A percentile compares a stretch with the other conserved stretches of the same genome.
These are phyloP conservation scores for Nipponia nippon DNA, from an alignment of 2,113 vertebrate genomes.

Conservation along the genomic window DNA sequence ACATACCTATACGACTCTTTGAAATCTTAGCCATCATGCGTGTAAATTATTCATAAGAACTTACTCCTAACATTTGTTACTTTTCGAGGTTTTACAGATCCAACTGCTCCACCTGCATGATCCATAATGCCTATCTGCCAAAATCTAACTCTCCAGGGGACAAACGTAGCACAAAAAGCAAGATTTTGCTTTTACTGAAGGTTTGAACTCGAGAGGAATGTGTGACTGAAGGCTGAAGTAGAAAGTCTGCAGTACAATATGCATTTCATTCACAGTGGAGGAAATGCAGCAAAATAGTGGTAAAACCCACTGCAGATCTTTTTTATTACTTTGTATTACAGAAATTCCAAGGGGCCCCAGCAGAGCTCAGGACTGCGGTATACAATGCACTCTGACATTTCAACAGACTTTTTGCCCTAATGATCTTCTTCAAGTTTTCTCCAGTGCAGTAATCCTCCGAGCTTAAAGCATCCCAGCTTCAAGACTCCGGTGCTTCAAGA, in stretches of 20 bases:
- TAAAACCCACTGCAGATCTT: neutral
- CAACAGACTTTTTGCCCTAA: conserved; percentile 15
- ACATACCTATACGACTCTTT: neutral
- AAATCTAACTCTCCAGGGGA: neutral
- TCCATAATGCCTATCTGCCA: neutral
- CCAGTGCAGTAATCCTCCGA: neutral
- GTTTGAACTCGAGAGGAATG: neutral
- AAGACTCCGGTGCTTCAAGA: neutral
- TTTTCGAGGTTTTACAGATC: neutral
- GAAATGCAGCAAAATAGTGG: neutral
- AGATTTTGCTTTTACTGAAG: neutral
- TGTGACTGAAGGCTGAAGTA: neutral
- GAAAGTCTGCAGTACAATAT: neutral
- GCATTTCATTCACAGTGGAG: neutral
- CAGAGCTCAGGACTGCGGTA: conserved; percentile 1
- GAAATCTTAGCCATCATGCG: neutral
- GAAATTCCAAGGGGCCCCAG: conserved; percentile 12
- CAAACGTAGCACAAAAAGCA: neutral
- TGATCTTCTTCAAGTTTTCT: neutral
- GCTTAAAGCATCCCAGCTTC: neutral
- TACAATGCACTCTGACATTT: neutral
- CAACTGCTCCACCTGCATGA: neutral
- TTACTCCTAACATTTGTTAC: neutral
- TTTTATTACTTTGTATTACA: conserved; percentile 1
- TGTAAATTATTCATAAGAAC: neutral